phyloP scores from a whole-genome alignment of 30 jellyfish, hydroid and myxozoan species.

The Rhopilema esculentum region DNA sequence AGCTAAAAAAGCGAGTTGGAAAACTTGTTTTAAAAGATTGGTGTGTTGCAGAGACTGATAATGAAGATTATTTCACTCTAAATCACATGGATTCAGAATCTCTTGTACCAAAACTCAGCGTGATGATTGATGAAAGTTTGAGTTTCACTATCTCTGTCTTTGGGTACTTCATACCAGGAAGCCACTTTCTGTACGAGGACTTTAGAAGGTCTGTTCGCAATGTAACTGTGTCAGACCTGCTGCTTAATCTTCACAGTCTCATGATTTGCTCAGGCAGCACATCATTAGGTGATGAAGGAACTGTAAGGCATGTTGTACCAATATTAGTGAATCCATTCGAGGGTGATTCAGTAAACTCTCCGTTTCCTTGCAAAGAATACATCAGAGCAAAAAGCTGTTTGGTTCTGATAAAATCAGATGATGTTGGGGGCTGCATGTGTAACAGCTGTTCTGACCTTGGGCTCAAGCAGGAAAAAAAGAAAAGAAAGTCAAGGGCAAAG shows the following conservation, averaged over 20 bases:
- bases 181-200: slow-evolving; percentile 16
- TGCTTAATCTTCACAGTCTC: background rate
- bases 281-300: background rate
- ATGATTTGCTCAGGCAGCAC: slow-evolving; percentile 41
- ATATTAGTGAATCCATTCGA: slow-evolving; percentile 29
- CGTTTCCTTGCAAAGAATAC: slow-evolving; percentile 39
- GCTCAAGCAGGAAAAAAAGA: background rate
- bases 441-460: background rate
- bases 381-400: slow-evolving; percentile 32
- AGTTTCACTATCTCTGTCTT: slow-evolving; percentile 26
- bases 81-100: background rate
- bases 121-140: slow-evolving; percentile 34
- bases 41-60: slow-evolving; percentile 10
- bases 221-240: slow-evolving; percentile 47
- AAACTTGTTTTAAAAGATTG: slow-evolving; percentile 11
- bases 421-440: slow-evolving; percentile 9
- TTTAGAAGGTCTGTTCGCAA: slow-evolving; percentile 15
- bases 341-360: background rate
- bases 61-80: background rate
- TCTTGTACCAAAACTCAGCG: slow-evolving; percentile 27
- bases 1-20: background rate
- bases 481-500: slow-evolving; percentile 9
- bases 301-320: slow-evolving; percentile 14
- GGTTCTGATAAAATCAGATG: slow-evolving; percentile 3
- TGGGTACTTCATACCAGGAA: slow-evolving; percentile 58